Evolutionary conservation across 2,888 invertebrate species (phyloP).

Genomic region (Oligia strigilis): DNA sequence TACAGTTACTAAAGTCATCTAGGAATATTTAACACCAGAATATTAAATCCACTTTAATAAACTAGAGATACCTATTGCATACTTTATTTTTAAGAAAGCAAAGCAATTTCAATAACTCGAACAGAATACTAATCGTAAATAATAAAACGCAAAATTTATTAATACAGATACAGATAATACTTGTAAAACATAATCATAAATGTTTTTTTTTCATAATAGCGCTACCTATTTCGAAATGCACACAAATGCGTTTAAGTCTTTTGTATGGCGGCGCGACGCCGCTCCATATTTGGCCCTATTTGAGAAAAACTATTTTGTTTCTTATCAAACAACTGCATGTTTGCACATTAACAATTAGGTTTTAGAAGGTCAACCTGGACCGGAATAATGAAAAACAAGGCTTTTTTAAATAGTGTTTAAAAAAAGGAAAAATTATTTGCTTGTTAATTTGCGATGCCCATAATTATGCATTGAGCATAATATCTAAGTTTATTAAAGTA

Average conservation of each 20-base stretch:
- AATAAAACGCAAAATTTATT: slow-evolving; percentile 41
- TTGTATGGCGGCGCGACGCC: slow-evolving; percentile 73
- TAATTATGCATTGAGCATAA: neutral
- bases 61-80: neutral
- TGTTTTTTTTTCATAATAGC: slow-evolving; percentile 30
- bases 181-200: slow-evolving; percentile 38
- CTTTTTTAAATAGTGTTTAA: neutral
- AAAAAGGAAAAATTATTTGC: slow-evolving; percentile 16
- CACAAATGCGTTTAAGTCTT: slow-evolving; percentile 83
- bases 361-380: neutral
- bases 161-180: slow-evolving; percentile 37
- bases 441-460: slow-evolving; percentile 17
- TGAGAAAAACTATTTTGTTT: slow-evolving; percentile 17
- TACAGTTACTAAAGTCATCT: neutral
- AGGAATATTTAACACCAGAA: neutral
- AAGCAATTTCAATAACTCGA: slow-evolving; percentile 41
- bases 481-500: slow-evolving; percentile 12
- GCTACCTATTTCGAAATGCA: slow-evolving; percentile 31
- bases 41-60: slow-evolving; percentile 12
- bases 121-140: slow-evolving; percentile 31
- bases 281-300: slow-evolving; percentile 46
- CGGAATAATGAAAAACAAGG: neutral
- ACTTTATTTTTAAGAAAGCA: slow-evolving; percentile 14
- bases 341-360: slow-evolving; percentile 8
- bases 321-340: neutral